phyloP scores from a whole-genome alignment of 1,140 invertebrate genomes.

The Lamellibrachia luymesi region DNA sequence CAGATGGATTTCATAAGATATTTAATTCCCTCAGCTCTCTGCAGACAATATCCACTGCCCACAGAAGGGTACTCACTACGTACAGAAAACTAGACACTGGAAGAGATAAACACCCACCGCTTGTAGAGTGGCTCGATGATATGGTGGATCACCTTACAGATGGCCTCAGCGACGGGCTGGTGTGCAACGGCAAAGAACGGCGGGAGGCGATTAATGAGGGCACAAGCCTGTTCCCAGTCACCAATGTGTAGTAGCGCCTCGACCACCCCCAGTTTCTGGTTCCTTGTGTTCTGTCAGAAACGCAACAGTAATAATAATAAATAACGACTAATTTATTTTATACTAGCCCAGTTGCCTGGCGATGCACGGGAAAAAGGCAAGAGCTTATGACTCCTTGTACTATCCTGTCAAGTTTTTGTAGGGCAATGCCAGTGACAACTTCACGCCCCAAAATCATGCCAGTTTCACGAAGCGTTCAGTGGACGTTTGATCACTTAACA shows the following conservation, averaged over 20 bases:
- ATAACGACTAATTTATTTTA: neutral
- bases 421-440: neutral
- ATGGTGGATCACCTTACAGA: slow-evolving; percentile 79
- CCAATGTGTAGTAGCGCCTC: slow-evolving; percentile 85
- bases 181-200: slow-evolving; percentile 77
- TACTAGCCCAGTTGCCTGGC: too few species aligned
- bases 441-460: neutral
- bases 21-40: neutral
- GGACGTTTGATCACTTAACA: too few species aligned
- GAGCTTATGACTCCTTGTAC: too few species aligned
- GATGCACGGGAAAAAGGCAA: too few species aligned
- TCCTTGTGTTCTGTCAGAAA: slow-evolving; percentile 64
- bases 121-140: slow-evolving; percentile 87
- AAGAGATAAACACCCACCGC: slow-evolving; percentile 61
- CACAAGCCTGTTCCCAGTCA: slow-evolving; percentile 82
- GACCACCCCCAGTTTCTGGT: slow-evolving; percentile 92
- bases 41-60: neutral
- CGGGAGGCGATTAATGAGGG: slow-evolving; percentile 78
- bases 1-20: too few species aligned
- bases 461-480: too few species aligned
- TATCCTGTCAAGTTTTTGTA: too few species aligned
- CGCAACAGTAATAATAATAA: slow-evolving; percentile 39
- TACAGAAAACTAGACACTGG: neutral
- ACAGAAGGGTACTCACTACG: neutral
- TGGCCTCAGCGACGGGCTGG: slow-evolving; percentile 73